Conservation (phyloP, 2,797 vertebrate species). For the Micropoecilia bifurca region DNA sequence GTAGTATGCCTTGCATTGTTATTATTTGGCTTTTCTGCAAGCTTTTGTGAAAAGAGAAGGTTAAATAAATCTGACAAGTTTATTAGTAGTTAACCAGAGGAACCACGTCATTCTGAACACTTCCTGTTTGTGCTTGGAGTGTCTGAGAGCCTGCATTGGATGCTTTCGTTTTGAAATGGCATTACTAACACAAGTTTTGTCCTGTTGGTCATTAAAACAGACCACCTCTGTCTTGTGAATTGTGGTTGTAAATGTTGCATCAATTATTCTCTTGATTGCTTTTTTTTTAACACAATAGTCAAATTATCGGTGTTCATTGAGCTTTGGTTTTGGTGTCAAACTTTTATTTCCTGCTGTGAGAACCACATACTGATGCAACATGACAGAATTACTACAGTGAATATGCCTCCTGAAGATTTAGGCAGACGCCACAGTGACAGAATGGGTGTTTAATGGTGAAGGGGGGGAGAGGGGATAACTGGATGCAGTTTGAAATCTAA, state of each 20-base stretch:
- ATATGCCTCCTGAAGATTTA: neutral
- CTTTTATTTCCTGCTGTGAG: neutral
- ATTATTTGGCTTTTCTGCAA: neutral
- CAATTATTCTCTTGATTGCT: neutral
- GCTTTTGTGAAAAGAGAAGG: neutral
- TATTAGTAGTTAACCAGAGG: neutral
- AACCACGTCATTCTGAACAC: neutral
- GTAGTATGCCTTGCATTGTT: neutral
- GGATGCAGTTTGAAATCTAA: slow-evolving; percentile 19
- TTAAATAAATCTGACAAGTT: neutral
- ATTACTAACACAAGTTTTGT: neutral
- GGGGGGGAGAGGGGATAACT: slow-evolving; percentile 14
- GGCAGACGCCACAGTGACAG: neutral
- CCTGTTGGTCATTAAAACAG: neutral
- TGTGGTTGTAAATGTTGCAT: neutral
- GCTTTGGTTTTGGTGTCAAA: neutral
- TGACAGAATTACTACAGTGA: neutral
- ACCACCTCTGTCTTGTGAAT: neutral
- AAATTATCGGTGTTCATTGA: neutral
- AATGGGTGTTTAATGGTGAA: slow-evolving; percentile 12
- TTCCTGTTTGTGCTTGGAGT: neutral
- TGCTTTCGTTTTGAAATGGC: neutral
- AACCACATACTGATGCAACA: slow-evolving; percentile 7
- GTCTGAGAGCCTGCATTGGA: neutral
- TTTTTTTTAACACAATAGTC: neutral